A percentile compares a stretch with the other conserved stretches of the same genome.
These are phyloP conservation scores for Dallia pectoralis DNA, from an alignment of 2,797 vertebrate genomes.

Conservation along the genomic window DNA sequence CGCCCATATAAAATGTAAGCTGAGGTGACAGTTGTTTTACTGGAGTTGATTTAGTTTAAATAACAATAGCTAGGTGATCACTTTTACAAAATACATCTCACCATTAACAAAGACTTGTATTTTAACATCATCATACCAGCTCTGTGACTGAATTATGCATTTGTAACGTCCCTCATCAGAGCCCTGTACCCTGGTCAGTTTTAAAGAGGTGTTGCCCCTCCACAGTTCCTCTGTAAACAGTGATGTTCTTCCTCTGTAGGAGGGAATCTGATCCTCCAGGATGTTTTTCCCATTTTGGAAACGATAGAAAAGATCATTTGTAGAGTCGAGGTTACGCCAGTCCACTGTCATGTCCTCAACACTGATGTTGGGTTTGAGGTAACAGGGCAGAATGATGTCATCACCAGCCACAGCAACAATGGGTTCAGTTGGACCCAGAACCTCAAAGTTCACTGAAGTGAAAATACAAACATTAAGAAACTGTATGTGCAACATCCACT, in stretches of 20 bases:
- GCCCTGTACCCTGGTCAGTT: background rate
- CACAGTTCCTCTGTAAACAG: background rate
- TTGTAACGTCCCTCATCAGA: background rate
- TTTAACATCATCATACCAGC: background rate
- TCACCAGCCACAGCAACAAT: too few relatives aligned
- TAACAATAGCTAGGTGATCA: background rate
- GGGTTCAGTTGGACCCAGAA: too few relatives aligned
- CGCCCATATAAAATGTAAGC: too few relatives aligned
- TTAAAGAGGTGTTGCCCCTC: background rate
- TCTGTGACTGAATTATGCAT: background rate
- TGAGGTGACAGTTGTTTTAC: too few relatives aligned
- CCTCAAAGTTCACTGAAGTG: too few relatives aligned
- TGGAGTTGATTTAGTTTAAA: too few relatives aligned
- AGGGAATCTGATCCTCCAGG: background rate
- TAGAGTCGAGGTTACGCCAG: background rate
- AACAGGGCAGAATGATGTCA: too few relatives aligned
- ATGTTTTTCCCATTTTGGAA: background rate
- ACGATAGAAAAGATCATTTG: background rate
- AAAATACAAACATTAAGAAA: too few relatives aligned
- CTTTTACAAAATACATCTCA: background rate
- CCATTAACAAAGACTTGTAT: background rate
- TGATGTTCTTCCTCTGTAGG: background rate
- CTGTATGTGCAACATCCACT: too few relatives aligned
- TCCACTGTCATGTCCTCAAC: background rate
- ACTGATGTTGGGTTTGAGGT: too few relatives aligned